These are phyloP conservation scores for Pungitius pungitius DNA, from an alignment of 2,113 vertebrate genomes.

Conservation along the genomic window DNA sequence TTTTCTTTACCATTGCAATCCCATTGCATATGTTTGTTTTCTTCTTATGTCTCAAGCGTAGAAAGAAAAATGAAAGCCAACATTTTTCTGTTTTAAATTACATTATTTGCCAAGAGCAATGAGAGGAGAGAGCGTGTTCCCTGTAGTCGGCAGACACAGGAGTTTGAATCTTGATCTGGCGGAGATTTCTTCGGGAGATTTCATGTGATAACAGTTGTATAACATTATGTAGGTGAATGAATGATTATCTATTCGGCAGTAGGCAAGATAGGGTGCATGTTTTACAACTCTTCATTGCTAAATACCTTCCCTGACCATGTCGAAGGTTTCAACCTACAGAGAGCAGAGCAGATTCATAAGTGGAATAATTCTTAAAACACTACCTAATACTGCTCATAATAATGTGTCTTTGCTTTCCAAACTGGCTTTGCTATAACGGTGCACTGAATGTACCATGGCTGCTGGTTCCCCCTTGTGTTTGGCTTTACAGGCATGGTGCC, in stretches of 20 bases:
- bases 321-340: not conserved
- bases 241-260: not conserved
- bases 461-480: not conserved
- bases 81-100: conserved; percentile 44
- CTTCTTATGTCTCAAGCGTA: conserved; percentile 22
- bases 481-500: not conserved
- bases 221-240: not conserved
- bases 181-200: conserved; percentile 16
- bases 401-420: not conserved
- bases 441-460: not conserved
- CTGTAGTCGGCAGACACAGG: conserved; percentile 34
- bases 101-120: conserved; percentile 49
- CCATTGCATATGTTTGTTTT: conserved; percentile 62
- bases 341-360: not conserved
- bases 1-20: conserved; percentile 65
- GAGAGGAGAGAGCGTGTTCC: conserved; percentile 25
- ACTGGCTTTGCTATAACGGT: not conserved
- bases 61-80: conserved; percentile 43
- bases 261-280: not conserved
- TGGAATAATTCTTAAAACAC: conserved; percentile 10
- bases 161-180: conserved; percentile 31
- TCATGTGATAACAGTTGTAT: conserved; percentile 2
- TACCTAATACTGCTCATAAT: not conserved
- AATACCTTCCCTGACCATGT: not conserved
- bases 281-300: not conserved